A percentile compares a stretch with the other conserved stretches of the same genome.
Conservation (phyloP, 2,113 vertebrate species). For the Pao palembangensis region DNA sequence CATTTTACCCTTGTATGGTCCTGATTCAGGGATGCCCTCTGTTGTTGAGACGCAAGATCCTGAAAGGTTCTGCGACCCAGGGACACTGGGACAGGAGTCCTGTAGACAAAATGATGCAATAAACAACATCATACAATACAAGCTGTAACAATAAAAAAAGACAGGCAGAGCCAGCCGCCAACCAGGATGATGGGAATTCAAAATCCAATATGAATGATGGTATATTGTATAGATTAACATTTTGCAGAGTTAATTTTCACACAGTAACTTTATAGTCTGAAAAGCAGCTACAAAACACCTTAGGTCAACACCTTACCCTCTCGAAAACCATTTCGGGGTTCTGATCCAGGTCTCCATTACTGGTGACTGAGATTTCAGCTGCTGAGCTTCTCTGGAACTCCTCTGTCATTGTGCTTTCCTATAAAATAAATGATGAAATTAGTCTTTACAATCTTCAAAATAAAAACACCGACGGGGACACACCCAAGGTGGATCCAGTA, state of each 20-base stretch:
- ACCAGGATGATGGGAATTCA: too few species aligned
- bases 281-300: neutral
- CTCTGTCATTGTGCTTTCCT: slow-evolving; percentile 85
- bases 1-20: slow-evolving; percentile 80
- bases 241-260: neutral
- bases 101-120: slow-evolving; percentile 43
- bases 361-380: slow-evolving; percentile 94
- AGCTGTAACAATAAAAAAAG: slow-evolving; percentile 2
- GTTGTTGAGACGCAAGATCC: slow-evolving; percentile 81
- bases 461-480: neutral
- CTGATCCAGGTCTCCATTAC: slow-evolving; percentile 88
- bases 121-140: neutral
- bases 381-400: slow-evolving; percentile 86
- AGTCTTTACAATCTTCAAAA: neutral
- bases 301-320: slow-evolving; percentile 72
- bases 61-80: slow-evolving; percentile 79
- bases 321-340: slow-evolving; percentile 79
- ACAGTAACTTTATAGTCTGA: neutral
- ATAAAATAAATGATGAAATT: slow-evolving; percentile 15
- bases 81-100: slow-evolving; percentile 79
- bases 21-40: slow-evolving; percentile 83
- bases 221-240: neutral
- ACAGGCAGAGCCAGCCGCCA: neutral
- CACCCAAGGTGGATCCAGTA: neutral
- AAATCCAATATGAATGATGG: too few species aligned